Percentiles rank a stretch among this genome's conserved stretches.
Evolutionary conservation across 2,888 invertebrate species (phyloP).

Genomic region (Coelogynopora nodosa): DNA sequence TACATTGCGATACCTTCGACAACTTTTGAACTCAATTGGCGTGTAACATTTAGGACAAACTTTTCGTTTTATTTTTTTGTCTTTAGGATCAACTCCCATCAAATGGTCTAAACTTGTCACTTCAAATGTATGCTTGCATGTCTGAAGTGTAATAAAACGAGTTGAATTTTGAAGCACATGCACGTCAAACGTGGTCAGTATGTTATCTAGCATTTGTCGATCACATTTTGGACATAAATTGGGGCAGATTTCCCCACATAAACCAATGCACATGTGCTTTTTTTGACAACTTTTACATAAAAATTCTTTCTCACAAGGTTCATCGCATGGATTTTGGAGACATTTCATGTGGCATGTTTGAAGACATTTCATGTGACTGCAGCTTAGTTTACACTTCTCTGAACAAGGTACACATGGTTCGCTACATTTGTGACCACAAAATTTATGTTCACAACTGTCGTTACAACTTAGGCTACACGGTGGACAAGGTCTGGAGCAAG

Average conservation of each 20-base stretch:
- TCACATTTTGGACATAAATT: slow-evolving; percentile 30
- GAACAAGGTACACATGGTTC: slow-evolving; percentile 2
- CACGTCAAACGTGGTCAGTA: background rate
- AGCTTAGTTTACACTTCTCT: background rate
- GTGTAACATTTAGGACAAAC: slow-evolving; percentile 37
- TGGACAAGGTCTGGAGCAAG: background rate
- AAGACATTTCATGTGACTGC: background rate
- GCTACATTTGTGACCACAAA: background rate
- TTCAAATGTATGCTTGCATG: slow-evolving; percentile 41
- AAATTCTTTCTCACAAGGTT: background rate
- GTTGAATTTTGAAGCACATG: background rate
- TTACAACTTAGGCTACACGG: background rate
- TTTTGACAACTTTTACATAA: slow-evolving; percentile 15
- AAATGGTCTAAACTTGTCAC: slow-evolving; percentile 8
- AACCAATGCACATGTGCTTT: slow-evolving; percentile 13
- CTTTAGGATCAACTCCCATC: background rate
- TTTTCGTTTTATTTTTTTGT: background rate
- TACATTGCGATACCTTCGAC: background rate
- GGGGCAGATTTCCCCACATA: slow-evolving; percentile 38
- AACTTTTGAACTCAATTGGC: background rate
- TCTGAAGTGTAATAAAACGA: slow-evolving; percentile 26
- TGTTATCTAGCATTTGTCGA: background rate
- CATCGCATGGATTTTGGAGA: background rate
- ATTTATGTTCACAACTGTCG: background rate
- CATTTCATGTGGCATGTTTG: background rate